Conservation (phyloP, 2,888 invertebrate genomes). For the Lycocerus yunnanus region DNA sequence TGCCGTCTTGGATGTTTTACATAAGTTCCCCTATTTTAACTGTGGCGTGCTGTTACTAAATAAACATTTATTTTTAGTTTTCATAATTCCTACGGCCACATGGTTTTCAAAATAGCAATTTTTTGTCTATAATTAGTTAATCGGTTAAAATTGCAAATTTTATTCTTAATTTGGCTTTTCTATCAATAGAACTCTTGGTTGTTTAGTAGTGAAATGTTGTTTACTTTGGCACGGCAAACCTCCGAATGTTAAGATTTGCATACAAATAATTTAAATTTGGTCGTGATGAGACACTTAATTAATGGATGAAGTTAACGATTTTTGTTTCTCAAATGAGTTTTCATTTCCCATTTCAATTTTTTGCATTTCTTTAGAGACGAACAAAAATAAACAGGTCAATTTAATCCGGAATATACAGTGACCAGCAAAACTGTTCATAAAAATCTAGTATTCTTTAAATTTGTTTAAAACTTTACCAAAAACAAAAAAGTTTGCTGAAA, state of each 20-base stretch:
- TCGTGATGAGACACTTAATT: not conserved
- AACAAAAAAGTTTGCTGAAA: no score
- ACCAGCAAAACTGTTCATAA: no score
- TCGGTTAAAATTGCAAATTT: not conserved
- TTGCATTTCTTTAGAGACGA: not conserved
- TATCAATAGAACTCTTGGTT: not conserved
- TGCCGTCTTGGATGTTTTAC: not conserved
- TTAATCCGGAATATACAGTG: not conserved
- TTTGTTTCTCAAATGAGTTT: not conserved
- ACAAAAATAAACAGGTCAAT: not conserved
- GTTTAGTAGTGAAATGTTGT: not conserved
- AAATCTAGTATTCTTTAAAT: no score
- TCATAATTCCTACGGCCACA: not conserved
- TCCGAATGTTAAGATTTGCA: not conserved
- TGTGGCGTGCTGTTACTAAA: not conserved
- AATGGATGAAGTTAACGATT: not conserved
- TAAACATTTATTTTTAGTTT: not conserved
- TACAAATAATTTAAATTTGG: not conserved
- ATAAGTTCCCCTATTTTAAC: not conserved
- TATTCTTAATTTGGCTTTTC: not conserved
- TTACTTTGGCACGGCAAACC: not conserved
- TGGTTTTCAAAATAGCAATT: not conserved
- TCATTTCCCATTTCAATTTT: not conserved
- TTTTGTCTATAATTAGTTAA: not conserved
- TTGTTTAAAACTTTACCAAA: no score